A percentile compares a stretch with the other conserved stretches of the same genome.
Conservation (phyloP, 1,140 invertebrate genomes). For the Calliopsis andreniformis region DNA sequence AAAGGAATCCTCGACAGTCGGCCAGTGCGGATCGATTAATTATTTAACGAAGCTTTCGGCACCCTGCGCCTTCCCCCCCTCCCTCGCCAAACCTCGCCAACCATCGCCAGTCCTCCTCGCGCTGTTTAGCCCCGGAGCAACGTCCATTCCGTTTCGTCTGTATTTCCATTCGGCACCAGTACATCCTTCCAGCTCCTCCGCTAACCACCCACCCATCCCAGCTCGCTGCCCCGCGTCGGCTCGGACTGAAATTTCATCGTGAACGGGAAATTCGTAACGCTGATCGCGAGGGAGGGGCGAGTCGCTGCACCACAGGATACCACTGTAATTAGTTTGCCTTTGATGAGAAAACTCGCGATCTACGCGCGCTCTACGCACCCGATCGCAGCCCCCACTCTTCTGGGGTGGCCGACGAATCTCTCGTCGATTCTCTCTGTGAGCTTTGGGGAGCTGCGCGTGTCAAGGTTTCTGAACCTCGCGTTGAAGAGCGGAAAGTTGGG, state of each 20-base stretch:
- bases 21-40: conserved; percentile 43
- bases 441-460: too few species aligned
- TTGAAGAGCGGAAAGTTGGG: too few species aligned
- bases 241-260: conserved; percentile 62
- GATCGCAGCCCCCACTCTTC: neutral
- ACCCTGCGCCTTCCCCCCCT: neutral
- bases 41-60: conserved; percentile 55
- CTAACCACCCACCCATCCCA: conserved; percentile 3
- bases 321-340: conserved; percentile 60
- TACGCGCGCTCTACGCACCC: neutral
- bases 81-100: conserved; percentile 1
- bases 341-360: conserved; percentile 55
- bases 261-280: conserved; percentile 61
- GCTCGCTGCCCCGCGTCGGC: neutral
- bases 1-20: conserved; percentile 37
- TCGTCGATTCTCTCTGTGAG: conserved; percentile 4
- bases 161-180: conserved; percentile 37
- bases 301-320: conserved; percentile 44
- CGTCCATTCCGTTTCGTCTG: conserved; percentile 37
- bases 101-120: conserved; percentile 1
- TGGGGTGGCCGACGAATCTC: neutral
- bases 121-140: conserved; percentile 49
- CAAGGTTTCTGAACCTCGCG: too few species aligned
- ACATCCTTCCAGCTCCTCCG: conserved; percentile 37
- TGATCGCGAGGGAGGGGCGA: conserved; percentile 32